A percentile compares a stretch with the other conserved stretches of the same genome.
These are phyloP conservation scores for Psammodynastes pulverulentus DNA, from an alignment of 2,113 vertebrate species.

Conservation along the genomic window DNA sequence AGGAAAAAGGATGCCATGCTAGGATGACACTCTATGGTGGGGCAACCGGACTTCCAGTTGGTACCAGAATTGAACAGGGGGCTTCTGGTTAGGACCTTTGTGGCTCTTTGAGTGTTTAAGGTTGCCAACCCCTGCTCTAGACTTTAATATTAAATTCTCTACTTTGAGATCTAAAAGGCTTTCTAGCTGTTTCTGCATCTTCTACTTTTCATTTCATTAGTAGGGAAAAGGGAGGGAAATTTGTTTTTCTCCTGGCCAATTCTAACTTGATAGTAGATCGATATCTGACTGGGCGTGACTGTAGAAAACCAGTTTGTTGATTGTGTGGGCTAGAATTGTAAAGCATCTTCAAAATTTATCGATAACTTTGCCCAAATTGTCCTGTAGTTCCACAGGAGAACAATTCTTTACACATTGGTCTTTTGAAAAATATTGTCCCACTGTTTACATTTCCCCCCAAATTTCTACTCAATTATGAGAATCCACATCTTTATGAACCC, in stretches of 20 bases:
- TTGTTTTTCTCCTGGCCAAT: neutral
- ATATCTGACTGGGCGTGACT: neutral
- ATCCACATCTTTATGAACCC: neutral
- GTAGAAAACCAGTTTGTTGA: neutral
- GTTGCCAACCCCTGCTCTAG: too few relatives aligned
- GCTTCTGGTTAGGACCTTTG: too few relatives aligned
- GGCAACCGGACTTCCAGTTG: too few relatives aligned
- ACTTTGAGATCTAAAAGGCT: neutral
- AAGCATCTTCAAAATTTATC: neutral
- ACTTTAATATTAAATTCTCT: neutral
- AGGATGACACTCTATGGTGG: too few relatives aligned
- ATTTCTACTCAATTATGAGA: neutral
- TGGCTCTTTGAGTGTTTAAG: too few relatives aligned
- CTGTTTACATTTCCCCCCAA: neutral
- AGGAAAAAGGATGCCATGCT: too few relatives aligned
- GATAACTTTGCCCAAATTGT: neutral
- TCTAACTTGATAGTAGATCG: neutral
- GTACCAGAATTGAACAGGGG: too few relatives aligned
- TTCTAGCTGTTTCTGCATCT: neutral
- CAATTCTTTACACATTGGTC: neutral
- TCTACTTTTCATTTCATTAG: neutral
- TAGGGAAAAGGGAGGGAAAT: neutral
- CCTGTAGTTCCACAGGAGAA: neutral
- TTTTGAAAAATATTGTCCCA: neutral
- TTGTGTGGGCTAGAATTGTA: neutral